Conservation (phyloP, 2,797 vertebrate species). For the Esox masquinongy region DNA sequence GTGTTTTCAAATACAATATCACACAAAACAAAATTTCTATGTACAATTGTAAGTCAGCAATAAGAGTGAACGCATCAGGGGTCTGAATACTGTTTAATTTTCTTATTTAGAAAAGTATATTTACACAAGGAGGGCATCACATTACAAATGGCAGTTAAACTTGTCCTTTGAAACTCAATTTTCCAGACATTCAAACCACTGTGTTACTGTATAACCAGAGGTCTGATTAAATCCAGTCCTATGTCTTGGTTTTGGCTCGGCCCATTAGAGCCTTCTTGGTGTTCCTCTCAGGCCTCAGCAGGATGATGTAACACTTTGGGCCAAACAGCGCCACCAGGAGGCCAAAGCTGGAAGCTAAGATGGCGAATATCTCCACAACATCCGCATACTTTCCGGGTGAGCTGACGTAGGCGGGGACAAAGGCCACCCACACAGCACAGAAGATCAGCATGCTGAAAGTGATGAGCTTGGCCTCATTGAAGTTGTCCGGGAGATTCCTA, state of each 20-base stretch:
- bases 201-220: too few species aligned
- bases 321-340: constrained; percentile 26
- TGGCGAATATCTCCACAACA: constrained; percentile 40
- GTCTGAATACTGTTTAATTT: too few species aligned
- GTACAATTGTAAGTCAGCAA: too few species aligned
- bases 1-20: too few species aligned
- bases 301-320: constrained; percentile 62
- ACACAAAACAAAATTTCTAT: too few species aligned
- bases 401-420: constrained; percentile 29
- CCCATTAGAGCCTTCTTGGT: constrained; percentile 57
- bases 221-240: not conserved
- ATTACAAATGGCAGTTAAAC: too few species aligned
- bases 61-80: too few species aligned
- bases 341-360: constrained; percentile 33
- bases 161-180: too few species aligned
- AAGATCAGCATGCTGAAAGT: constrained; percentile 78
- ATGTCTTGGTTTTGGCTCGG: constrained; percentile 21
- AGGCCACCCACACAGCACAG: constrained; percentile 43
- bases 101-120: too few species aligned
- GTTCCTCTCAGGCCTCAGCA: constrained; percentile 46
- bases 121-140: too few species aligned
- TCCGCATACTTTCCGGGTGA: constrained; percentile 43
- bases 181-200: too few species aligned
- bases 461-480: constrained; percentile 75
- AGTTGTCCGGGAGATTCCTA: constrained; percentile 73